Percentiles rank a stretch among this genome's conserved stretches.
phyloP scores from a whole-genome alignment of 2,113 vertebrate species.

The Grus americana region DNA sequence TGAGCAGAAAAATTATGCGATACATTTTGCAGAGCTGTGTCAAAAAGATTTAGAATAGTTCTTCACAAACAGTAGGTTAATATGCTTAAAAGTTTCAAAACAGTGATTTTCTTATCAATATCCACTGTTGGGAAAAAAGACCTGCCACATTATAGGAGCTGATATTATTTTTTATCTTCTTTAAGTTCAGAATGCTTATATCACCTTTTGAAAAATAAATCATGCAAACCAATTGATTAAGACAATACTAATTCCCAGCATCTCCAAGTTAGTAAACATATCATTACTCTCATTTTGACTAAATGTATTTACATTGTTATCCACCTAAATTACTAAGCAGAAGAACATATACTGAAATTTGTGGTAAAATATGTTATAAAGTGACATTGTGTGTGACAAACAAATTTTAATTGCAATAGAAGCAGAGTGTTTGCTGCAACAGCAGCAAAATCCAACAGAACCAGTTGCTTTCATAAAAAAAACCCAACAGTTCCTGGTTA shows the following conservation, averaged over 20 bases:
- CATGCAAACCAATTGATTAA: not conserved
- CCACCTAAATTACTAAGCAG: not conserved
- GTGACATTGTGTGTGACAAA: not conserved
- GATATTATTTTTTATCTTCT: not conserved
- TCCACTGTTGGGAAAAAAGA: not conserved
- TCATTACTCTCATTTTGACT: not conserved
- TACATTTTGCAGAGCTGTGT: slow-evolving; percentile 21
- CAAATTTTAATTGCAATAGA: not conserved
- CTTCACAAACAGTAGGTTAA: not conserved
- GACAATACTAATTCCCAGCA: not conserved
- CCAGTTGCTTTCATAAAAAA: not conserved
- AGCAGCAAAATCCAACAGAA: not conserved
- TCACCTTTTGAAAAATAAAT: slow-evolving; percentile 8
- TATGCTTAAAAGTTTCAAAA: not conserved
- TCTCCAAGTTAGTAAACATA: not conserved
- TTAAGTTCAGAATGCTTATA: not conserved
- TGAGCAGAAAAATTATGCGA: not conserved
- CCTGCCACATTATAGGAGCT: not conserved
- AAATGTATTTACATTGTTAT: not conserved
- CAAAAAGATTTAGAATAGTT: slow-evolving; percentile 3
- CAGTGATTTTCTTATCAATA: not conserved
- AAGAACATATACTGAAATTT: not conserved
- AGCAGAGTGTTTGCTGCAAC: not conserved
- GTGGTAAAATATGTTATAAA: not conserved
- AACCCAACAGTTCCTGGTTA: not conserved